Evolutionary conservation across 2,888 invertebrate species (phyloP), one percentile per base, ranked within the genome.

Genomic region (Chorisops tibialis): DNA sequence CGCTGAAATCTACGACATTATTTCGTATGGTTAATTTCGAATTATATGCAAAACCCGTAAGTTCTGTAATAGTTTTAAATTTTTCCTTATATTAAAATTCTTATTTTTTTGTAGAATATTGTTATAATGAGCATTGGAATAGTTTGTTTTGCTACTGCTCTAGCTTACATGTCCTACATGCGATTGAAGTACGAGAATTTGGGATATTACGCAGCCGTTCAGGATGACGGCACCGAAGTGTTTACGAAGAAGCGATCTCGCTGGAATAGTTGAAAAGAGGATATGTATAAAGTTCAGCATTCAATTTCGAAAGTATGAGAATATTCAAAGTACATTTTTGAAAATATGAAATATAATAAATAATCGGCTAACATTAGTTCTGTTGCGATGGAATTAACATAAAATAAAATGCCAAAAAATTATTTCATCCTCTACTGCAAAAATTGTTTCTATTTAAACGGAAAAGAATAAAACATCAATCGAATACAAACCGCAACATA

Each of bases 21-120:
- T 96, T 96, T 75, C 83, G 88, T 72, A 83, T 87, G 24, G 80
- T 93, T 0, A 96, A 96, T 79, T 95, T 90, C 79, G 95, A 96
- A 78, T 80, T 96, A 1, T 96, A 93, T 75, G 85, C 87, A 0
- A 92, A 88, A 78, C 95, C 93, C 64, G 95, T 95, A 82, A 84
- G 87, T 80, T 47, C 58, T 12, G 16, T 38, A 22, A 22, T 45
- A 35, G 12, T 21, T 38, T 38, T 11, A 35, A 4, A 21, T 14
- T 37, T 54, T 22, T 41, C 12, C 41, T 6, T 6, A 14, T 12
- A 41, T 5, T 16, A 16, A 45, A 22, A 11, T 2, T 5, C 6
- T 11, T 11, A 41, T 45, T 45, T 5, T n/a, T 54, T 84, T 85
- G 67, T 81, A 93, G 94, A 95, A 95, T 79, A 86, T 87, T 69